phyloP scores from a whole-genome alignment of 1,140 invertebrate species.

The Drosophila gunungcola region DNA sequence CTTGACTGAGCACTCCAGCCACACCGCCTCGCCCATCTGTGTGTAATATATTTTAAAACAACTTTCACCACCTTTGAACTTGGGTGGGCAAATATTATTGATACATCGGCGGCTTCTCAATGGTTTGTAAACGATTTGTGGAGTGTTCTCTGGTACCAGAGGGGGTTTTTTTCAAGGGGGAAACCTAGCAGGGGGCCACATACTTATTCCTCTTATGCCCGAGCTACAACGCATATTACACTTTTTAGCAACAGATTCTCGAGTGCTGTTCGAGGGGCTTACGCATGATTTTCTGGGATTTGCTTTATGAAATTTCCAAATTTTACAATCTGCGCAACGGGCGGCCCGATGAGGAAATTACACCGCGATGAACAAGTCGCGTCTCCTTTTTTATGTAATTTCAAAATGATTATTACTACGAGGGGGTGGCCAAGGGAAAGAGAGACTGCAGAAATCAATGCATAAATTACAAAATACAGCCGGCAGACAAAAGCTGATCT shows the following conservation, averaged over 20 bases:
- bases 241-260: slow-evolving; percentile 70
- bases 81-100: slow-evolving; percentile 74
- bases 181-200: slow-evolving; percentile 50
- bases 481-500: slow-evolving; percentile 67
- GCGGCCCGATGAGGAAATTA: slow-evolving; percentile 64
- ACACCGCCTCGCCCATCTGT: slow-evolving; percentile 7
- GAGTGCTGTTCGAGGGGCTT: slow-evolving; percentile 68
- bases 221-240: slow-evolving; percentile 70
- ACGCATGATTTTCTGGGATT: slow-evolving; percentile 67
- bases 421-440: neutral
- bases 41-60: slow-evolving; percentile 42
- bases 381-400: slow-evolving; percentile 61
- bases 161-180: slow-evolving; percentile 8
- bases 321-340: slow-evolving; percentile 71
- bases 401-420: slow-evolving; percentile 75
- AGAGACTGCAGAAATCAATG: slow-evolving; percentile 58
- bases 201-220: slow-evolving; percentile 22
- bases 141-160: slow-evolving; percentile 48
- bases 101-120: slow-evolving; percentile 80
- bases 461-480: slow-evolving; percentile 74
- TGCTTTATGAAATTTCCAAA: slow-evolving; percentile 59
- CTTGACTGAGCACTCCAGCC: slow-evolving; percentile 29
- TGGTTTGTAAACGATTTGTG: slow-evolving; percentile 73
- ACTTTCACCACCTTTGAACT: slow-evolving; percentile 77
- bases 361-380: slow-evolving; percentile 24